phyloP scores from a whole-genome alignment of 2,888 invertebrate species.

The Ectobius pallidus region DNA sequence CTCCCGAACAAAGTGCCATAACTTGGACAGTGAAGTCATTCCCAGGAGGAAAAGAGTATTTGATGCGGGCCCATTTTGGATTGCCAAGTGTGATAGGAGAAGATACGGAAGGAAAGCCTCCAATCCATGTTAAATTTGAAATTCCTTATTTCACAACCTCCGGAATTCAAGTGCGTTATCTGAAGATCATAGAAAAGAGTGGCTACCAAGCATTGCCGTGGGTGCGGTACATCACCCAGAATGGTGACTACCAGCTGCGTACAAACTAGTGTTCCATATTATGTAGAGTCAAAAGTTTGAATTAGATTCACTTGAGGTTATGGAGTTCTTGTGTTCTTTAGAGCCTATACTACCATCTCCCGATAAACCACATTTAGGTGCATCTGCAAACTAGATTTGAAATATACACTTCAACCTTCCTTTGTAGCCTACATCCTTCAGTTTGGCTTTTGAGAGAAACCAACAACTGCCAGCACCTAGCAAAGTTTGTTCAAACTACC shows the following conservation, averaged over 20 bases:
- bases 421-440: too few relatives aligned
- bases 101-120: constrained; percentile 94
- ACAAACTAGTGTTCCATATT: too few relatives aligned
- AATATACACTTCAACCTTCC: too few relatives aligned
- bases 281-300: too few relatives aligned
- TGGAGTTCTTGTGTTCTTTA: too few relatives aligned
- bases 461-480: too few relatives aligned
- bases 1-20: constrained; percentile 95
- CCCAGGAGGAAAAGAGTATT: constrained; percentile 97
- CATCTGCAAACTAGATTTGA: too few relatives aligned
- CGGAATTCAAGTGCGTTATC: constrained; percentile 89
- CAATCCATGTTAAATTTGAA: constrained; percentile 98
- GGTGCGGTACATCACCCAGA: constrained; percentile 99
- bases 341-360: too few relatives aligned
- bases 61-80: constrained; percentile 98
- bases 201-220: constrained; percentile 98
- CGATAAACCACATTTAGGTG: too few relatives aligned
- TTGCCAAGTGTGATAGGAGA: constrained; percentile 95
- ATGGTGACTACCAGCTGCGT: constrained; percentile 97
- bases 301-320: too few relatives aligned
- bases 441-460: too few relatives aligned
- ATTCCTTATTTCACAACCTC: constrained; percentile 99
- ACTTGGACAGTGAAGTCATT: constrained; percentile 98
- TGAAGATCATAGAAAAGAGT: constrained; percentile 98
- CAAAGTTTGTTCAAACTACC: too few relatives aligned